phyloP scores from a whole-genome alignment of 2,113 vertebrate species.

The Ptilonorhynchus violaceus region DNA sequence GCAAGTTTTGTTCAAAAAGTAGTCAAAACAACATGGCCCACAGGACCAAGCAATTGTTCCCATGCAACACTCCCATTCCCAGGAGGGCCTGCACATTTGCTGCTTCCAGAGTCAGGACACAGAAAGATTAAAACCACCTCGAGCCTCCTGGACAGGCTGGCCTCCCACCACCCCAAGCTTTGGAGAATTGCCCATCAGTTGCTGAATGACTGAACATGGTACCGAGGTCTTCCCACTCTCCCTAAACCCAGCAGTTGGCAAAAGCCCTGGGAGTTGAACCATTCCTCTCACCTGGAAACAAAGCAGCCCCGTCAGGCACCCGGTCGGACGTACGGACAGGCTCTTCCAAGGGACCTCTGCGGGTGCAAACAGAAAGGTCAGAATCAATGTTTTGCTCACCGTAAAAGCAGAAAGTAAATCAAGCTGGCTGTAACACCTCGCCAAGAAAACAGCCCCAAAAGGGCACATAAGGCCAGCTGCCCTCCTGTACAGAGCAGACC shows the following conservation, averaged over 20 bases:
- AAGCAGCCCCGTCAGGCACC: not conserved
- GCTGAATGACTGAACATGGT: fast-evolving
- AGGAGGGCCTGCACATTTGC: not conserved
- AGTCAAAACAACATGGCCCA: not conserved
- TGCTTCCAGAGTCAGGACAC: not conserved
- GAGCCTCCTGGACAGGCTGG: not conserved
- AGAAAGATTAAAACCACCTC: not conserved
- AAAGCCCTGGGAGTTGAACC: not conserved
- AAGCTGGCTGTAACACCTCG: not conserved
- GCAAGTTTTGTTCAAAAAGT: not conserved
- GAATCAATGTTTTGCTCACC: not conserved
- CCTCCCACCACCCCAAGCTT: not conserved
- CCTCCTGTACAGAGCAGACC: not conserved
- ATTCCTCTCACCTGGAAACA: slow-evolving; percentile 34
- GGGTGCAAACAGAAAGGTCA: slow-evolving; percentile 22
- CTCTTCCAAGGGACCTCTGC: not conserved
- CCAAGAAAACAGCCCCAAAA: not conserved
- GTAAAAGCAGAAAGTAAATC: not conserved
- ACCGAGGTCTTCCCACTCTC: not conserved
- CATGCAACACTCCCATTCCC: not conserved
- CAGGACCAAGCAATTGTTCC: not conserved
- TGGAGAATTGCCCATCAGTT: not conserved
- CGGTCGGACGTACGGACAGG: not conserved
- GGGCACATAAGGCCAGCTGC: not conserved
- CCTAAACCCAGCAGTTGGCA: not conserved